phyloP scores from a whole-genome alignment of 1,140 invertebrate genomes.

The Magallana gigas region DNA sequence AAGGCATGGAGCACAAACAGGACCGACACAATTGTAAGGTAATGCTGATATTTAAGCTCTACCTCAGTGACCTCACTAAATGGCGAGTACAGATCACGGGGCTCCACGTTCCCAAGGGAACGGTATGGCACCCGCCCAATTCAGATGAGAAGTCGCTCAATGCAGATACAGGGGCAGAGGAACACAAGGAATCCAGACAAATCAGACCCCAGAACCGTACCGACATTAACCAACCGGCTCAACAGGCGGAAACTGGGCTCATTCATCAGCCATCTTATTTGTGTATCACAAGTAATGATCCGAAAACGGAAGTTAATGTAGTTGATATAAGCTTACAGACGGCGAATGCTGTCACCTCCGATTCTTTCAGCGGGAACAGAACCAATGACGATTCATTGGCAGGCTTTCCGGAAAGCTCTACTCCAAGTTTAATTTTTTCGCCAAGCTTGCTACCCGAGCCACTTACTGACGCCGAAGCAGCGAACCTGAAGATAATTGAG shows the following conservation, averaged over 20 bases:
- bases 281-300: neutral
- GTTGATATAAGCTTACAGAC: neutral
- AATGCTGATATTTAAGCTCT: slow-evolving; percentile 72
- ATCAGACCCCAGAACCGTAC: neutral
- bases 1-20: slow-evolving; percentile 71
- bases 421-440: neutral
- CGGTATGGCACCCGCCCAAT: slow-evolving; percentile 61
- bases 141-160: neutral
- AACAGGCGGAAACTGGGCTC: neutral
- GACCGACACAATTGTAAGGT: slow-evolving; percentile 74
- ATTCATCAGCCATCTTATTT: neutral
- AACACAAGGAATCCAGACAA: neutral
- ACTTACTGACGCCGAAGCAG: neutral
- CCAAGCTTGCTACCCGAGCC: neutral
- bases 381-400: neutral
- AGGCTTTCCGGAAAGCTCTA: neutral
- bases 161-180: neutral
- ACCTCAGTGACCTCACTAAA: slow-evolving; percentile 68
- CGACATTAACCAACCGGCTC: neutral
- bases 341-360: neutral
- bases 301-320: neutral
- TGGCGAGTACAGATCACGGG: slow-evolving; percentile 73
- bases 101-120: slow-evolving; percentile 63
- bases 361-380: neutral
- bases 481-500: slow-evolving; percentile 7